These are phyloP conservation scores for Cheilosia grossa DNA, from an alignment of 2,888 invertebrate species.

Conservation along the genomic window DNA sequence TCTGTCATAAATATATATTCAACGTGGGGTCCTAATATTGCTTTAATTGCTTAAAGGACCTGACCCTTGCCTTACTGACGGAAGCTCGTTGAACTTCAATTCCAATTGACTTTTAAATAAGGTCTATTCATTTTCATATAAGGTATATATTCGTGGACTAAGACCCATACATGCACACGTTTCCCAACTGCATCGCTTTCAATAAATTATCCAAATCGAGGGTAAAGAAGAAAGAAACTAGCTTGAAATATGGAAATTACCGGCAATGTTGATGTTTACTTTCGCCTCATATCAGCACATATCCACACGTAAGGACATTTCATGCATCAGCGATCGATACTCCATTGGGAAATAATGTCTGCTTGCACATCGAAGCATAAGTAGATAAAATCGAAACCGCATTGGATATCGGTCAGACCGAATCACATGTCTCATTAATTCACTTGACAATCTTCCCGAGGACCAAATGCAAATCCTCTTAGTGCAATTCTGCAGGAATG, in stretches of 20 bases:
- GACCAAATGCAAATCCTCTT: constrained; percentile 1
- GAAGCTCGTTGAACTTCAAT: no score
- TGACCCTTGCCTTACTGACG: no score
- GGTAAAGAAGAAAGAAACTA: neutral
- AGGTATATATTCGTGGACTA: no score
- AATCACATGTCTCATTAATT: neutral
- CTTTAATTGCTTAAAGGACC: no score
- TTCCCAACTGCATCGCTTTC: no score
- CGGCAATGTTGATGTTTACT: constrained; percentile 3
- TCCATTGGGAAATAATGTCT: neutral
- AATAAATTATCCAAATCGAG: no score
- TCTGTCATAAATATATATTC: no score
- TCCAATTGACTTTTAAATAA: no score
- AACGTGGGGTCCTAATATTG: no score
- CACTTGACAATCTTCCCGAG: neutral
- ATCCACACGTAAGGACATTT: neutral
- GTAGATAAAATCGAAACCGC: neutral
- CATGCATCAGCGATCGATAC: constrained; percentile 8
- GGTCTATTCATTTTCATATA: no score
- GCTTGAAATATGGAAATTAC: neutral
- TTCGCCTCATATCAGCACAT: neutral
- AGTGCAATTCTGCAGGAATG: neutral
- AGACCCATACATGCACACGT: no score
- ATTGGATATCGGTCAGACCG: neutral
- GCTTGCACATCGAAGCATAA: neutral